These are phyloP conservation scores for Gallinago nigripennis DNA, from an alignment of 2,797 vertebrate genomes.

Conservation along the genomic window DNA sequence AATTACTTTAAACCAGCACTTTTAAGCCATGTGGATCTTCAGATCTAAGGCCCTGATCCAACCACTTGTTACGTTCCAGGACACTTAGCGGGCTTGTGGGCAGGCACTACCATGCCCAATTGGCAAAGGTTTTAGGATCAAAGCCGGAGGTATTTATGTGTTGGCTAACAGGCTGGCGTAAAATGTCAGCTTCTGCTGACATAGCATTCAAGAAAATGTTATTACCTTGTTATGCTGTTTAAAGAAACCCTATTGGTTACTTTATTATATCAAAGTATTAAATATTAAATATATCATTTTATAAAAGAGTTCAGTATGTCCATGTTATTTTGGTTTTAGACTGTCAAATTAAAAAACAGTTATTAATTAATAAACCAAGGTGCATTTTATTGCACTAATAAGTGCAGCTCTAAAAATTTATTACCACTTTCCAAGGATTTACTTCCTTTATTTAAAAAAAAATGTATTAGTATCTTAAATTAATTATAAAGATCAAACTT, in stretches of 20 bases:
- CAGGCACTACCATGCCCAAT: not conserved
- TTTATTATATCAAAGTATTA: not conserved
- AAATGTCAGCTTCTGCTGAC: not conserved
- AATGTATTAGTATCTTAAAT: not conserved
- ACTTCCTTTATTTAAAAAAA: not conserved
- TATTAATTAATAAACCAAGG: slow-evolving; percentile 7
- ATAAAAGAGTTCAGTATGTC: not conserved
- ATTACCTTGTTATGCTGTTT: not conserved
- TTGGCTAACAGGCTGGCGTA: not conserved
- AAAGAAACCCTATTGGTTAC: not conserved
- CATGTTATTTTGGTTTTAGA: not conserved
- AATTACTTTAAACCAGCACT: not conserved
- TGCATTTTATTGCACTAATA: not conserved
- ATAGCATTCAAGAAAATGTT: not conserved
- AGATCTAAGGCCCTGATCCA: not conserved
- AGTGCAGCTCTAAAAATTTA: slow-evolving; percentile 13
- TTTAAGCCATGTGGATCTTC: not conserved
- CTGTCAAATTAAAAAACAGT: not conserved
- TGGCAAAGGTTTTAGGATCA: not conserved
- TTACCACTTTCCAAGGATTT: slow-evolving; percentile 1
- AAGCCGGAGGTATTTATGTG: not conserved
- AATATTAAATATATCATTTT: not conserved
- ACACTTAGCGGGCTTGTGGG: not conserved
- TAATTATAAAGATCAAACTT: not conserved
- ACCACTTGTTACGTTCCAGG: not conserved